A percentile compares a stretch with the other conserved stretches of the same genome.
These are phyloP conservation scores for Heterochromis multidens DNA, from an alignment of 2,113 vertebrate genomes.

Conservation along the genomic window DNA sequence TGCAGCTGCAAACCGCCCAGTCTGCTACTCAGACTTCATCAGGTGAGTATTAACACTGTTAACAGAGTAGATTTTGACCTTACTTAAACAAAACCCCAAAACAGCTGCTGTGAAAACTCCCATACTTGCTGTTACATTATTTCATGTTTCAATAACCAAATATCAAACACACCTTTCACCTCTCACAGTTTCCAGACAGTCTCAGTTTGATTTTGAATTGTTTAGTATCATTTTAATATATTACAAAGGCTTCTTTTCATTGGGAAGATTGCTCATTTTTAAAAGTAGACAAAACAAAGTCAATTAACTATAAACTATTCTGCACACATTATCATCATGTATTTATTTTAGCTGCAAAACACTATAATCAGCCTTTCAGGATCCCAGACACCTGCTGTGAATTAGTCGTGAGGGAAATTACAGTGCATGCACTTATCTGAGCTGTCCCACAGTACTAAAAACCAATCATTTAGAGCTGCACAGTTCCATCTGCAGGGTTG, in stretches of 20 bases:
- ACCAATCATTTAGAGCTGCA: conserved; percentile 17
- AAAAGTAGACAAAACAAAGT: not conserved
- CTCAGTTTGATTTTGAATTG: not conserved
- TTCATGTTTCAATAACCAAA: not conserved
- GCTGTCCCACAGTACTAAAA: conserved; percentile 6
- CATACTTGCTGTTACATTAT: not conserved
- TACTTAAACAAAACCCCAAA: not conserved
- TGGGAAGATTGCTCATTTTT: not conserved
- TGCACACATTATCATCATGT: not conserved
- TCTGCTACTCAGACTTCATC: conserved; percentile 85
- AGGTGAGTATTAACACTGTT: conserved; percentile 79
- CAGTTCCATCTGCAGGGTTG: conserved; percentile 10
- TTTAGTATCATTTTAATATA: not conserved
- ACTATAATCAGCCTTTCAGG: conserved; percentile 34
- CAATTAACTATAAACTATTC: not conserved
- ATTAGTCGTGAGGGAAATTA: conserved; percentile 21
- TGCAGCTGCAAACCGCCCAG: conserved; percentile 91
- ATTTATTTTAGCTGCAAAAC: conserved; percentile 26
- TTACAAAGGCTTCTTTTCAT: not conserved
- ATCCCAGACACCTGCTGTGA: not conserved
- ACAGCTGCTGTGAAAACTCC: not conserved
- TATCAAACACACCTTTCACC: not conserved
- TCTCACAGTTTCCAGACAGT: not conserved
- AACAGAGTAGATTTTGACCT: not conserved
- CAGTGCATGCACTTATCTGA: conserved; percentile 1